phyloP scores from a whole-genome alignment of 1,140 invertebrate genomes.

The Penaeus vannamei region DNA sequence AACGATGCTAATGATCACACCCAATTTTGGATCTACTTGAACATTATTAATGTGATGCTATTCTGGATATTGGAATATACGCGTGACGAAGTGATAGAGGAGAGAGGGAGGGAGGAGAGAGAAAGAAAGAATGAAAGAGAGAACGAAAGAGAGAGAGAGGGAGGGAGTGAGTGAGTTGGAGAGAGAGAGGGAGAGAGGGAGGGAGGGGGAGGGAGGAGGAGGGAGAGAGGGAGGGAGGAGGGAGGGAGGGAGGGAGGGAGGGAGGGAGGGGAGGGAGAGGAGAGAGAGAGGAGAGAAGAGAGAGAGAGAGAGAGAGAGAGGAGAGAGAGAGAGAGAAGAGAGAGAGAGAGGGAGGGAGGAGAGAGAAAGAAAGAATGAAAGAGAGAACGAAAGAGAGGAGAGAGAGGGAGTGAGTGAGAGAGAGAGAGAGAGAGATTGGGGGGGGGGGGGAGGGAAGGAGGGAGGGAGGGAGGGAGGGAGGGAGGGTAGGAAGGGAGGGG shows the following conservation, averaged over 20 bases:
- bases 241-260: background rate
- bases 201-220: too few relatives aligned
- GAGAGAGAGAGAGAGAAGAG: background rate
- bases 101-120: too few relatives aligned
- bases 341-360: background rate
- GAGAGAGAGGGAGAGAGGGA: too few relatives aligned
- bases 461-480: background rate
- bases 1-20: too few relatives aligned
- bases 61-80: too few relatives aligned
- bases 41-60: too few relatives aligned
- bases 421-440: background rate
- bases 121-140: fast-evolving
- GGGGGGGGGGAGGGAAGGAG: too few relatives aligned
- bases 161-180: background rate
- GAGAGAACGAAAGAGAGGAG: too few relatives aligned
- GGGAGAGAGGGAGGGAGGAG: background rate
- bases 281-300: slow-evolving; percentile 3
- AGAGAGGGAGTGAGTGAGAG: background rate
- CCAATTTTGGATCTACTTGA: too few relatives aligned
- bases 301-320: slow-evolving; percentile 6
- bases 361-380: background rate
- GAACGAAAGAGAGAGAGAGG: background rate
- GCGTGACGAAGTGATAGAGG: too few relatives aligned
- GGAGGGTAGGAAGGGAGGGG: background rate
- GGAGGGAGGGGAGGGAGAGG: background rate